phyloP scores from a whole-genome alignment of 2,888 invertebrate genomes.

The Arctia plantaginis region DNA sequence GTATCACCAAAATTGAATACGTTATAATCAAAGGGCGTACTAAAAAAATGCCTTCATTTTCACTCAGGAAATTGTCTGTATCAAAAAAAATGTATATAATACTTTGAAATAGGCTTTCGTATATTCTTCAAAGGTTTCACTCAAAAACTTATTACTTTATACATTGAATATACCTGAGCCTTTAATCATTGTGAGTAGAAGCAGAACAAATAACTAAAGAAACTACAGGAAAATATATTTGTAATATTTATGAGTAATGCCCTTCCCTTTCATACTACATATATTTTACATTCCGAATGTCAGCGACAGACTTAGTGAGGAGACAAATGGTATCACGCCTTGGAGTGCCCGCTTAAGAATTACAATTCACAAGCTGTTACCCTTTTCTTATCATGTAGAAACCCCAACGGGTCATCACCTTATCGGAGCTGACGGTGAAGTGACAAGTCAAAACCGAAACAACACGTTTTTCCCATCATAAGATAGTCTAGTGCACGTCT shows the following conservation, averaged over 20 bases:
- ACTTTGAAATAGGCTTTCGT: constrained; percentile 13
- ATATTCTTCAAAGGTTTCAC: constrained; percentile 15
- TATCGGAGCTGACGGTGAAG: too few relatives aligned
- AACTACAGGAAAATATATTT: constrained; percentile 22
- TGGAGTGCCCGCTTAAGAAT: too few relatives aligned
- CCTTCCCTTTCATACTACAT: background rate
- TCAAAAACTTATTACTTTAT: constrained; percentile 18
- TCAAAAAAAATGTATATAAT: constrained; percentile 31
- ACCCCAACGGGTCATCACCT: too few relatives aligned
- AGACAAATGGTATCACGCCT: too few relatives aligned
- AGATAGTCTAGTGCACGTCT: too few relatives aligned
- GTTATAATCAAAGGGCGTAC: constrained; percentile 48
- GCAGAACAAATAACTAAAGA: constrained; percentile 22
- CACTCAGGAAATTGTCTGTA: constrained; percentile 45
- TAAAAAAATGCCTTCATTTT: constrained; percentile 38
- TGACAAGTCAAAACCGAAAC: too few relatives aligned
- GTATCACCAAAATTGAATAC: constrained; percentile 53
- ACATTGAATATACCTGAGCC: constrained; percentile 25
- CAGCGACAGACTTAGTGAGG: too few relatives aligned
- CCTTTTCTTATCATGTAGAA: too few relatives aligned
- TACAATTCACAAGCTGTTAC: too few relatives aligned
- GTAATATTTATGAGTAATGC: background rate
- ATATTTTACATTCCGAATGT: background rate
- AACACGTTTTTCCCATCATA: too few relatives aligned
- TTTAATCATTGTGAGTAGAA: constrained; percentile 29